Evolutionary conservation across 2,113 vertebrate species (phyloP).

Genomic region (Rafetus swinhoei): DNA sequence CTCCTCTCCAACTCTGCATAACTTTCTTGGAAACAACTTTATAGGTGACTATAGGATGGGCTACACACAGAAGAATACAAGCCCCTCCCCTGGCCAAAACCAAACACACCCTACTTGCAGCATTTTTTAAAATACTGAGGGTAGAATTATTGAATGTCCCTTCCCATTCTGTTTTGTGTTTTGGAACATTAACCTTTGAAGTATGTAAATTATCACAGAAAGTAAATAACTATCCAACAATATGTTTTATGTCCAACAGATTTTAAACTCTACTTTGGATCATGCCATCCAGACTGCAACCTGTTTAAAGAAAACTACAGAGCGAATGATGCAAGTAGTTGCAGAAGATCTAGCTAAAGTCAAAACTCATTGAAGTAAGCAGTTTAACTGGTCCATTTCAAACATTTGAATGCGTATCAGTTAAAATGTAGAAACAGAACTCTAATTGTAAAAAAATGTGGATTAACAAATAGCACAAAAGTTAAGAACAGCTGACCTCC

Average conservation of each 20-base stretch:
- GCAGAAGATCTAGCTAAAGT: constrained; percentile 85
- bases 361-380: constrained; percentile 66
- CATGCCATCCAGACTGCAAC: constrained; percentile 86
- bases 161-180: not conserved
- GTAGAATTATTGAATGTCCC: not conserved
- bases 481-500: not conserved
- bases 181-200: not conserved
- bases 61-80: not conserved
- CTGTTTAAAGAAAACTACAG: constrained; percentile 88
- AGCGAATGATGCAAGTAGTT: constrained; percentile 85
- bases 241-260: constrained; percentile 71
- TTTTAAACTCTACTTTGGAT: constrained; percentile 85
- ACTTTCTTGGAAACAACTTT: not conserved
- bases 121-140: not conserved
- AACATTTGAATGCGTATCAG: not conserved
- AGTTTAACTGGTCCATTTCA: constrained; percentile 19
- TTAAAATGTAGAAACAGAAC: not conserved
- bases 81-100: not conserved
- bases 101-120: not conserved
- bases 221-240: not conserved
- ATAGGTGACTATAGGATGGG: not conserved
- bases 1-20: not conserved
- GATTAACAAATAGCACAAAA: not conserved
- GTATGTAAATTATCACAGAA: not conserved
- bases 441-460: not conserved